Base-by-base conservation (phyloP, 2,888 invertebrate species). In the Apotomis capreana region DNA sequence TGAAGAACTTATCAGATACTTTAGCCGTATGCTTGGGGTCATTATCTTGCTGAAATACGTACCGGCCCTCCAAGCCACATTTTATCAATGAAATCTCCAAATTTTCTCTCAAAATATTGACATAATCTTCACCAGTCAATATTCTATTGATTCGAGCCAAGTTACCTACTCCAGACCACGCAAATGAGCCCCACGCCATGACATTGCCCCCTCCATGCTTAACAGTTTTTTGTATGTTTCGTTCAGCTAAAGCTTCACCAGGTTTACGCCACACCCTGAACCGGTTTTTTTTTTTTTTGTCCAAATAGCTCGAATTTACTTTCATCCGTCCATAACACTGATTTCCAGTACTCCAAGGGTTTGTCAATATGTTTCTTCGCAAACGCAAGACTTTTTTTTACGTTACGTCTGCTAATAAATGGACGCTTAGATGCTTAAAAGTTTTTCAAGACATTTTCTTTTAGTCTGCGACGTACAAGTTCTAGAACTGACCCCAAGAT, bases 351-450 rank as follows among this genome's bases (percentile, higher is more conserved):
- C 44, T 60, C 59, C 13, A 44, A 60, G n/a, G 59, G 59, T 12
- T 60, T 60, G 5, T 13, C 59, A 60, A 60, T 60, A 60, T 60
- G 59, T 44, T 60, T 13, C 40, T 40, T 60, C 13, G 59, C 13
- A 60, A 60, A 6, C 13, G 8, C 13, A 55, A 60, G 13, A 0
- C 6, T 0, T n/a, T 60, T 40, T 13, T 60, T 60, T 60, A 44
- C 5, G 37, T 59, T 59, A 37, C 8, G 3, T 13, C 6, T 59
- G 37, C 59, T 59, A 37, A 59, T 59, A 40, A 59, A 59, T 59
- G 59, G 59, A 40, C 59, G 59, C 12, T 59, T 59, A n/a, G 59
- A 59, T 59, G 59, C 37, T n/a, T 40, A 59, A 37, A 40, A 58
- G 58, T 37, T 58, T 58, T 57, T 57, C 40, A 40, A 40, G 5